Base-by-base conservation (phyloP, 2,113 vertebrate species). In the Lamprotornis superbus region DNA sequence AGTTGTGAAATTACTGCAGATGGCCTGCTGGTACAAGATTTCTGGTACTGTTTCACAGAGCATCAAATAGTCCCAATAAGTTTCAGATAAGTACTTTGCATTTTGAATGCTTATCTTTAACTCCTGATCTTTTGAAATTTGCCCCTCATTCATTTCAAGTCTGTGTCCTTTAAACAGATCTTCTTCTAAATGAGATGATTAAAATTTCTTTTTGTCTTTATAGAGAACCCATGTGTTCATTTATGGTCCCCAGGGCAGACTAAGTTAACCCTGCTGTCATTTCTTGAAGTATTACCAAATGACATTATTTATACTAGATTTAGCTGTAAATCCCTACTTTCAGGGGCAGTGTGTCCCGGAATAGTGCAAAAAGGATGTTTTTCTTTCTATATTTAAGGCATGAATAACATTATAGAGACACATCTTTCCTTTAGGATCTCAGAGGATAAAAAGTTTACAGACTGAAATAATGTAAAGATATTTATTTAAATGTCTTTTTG, bases 331-430 rank as follows among this genome's bases (percentile, higher is more conserved):
- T 87, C 73, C 31, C 50, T 87, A 42, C 75, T 82, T 92, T 56
- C 86, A 87, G 65, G 53, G 52, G 57, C 73, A 57, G 2, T 12
- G 22, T 93, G 69, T 94, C 77, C 88, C 67, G 89, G 21, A 90
- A 84, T 89, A 93, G 53, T 60, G 28, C 57, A 94, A 81, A 95
- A 83, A 81, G 68, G 89, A 90, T 94, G 88, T 49, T 96, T 92
- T 90, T 70, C 30, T 93, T 88, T 82, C 61, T 83, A 0, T 92
- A 50, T 92, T 82, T 95, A 61, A 47, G 30, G 7, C 80, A 75
- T n/a, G 21, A 74, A 78, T 87, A 60, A 53, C 50, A 12, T 57
- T 39, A 63, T 27, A 49, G 47, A 75, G 44, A 21, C 6, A 1
- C 52, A 56, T 87, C 57, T 94, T 92, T 77, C 74, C 47, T 87